phyloP scores from a whole-genome alignment of 2,113 vertebrate genomes.

The Onychorhynchus coronatus region DNA sequence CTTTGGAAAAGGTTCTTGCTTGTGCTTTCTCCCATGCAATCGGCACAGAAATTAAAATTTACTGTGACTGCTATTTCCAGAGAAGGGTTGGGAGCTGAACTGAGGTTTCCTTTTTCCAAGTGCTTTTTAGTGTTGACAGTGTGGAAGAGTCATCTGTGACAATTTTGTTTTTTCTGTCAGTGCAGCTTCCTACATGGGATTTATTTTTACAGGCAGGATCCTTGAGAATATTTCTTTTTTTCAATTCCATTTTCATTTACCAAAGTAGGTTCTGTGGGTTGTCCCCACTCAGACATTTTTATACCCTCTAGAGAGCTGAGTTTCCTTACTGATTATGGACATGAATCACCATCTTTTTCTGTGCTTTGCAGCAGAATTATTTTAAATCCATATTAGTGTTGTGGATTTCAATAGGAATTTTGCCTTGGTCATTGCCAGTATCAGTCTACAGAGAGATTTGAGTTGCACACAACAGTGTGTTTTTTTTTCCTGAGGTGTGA shows the following conservation, averaged over 20 bases:
- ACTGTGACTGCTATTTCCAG: conserved; percentile 24
- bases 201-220: conserved; percentile 50
- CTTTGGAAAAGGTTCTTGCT: neutral
- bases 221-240: conserved; percentile 18
- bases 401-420: neutral
- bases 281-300: conserved; percentile 1
- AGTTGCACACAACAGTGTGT: fast-evolving
- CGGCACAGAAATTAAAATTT: neutral
- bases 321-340: neutral
- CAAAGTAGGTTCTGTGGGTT: conserved; percentile 16
- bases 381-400: neutral
- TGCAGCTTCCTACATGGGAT: conserved; percentile 22
- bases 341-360: neutral
- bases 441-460: neutral
- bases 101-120: conserved; percentile 25
- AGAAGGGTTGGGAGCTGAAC: neutral
- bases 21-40: conserved; percentile 22
- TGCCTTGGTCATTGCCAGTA: neutral
- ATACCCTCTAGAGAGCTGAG: neutral
- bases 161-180: conserved; percentile 37
- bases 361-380: neutral
- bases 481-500: neutral
- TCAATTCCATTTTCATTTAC: conserved; percentile 19
- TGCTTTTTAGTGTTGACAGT: conserved; percentile 5
- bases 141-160: conserved; percentile 5